Evolutionary conservation across 1,140 invertebrate species (phyloP).

Genomic region (Cepaea nemoralis): DNA sequence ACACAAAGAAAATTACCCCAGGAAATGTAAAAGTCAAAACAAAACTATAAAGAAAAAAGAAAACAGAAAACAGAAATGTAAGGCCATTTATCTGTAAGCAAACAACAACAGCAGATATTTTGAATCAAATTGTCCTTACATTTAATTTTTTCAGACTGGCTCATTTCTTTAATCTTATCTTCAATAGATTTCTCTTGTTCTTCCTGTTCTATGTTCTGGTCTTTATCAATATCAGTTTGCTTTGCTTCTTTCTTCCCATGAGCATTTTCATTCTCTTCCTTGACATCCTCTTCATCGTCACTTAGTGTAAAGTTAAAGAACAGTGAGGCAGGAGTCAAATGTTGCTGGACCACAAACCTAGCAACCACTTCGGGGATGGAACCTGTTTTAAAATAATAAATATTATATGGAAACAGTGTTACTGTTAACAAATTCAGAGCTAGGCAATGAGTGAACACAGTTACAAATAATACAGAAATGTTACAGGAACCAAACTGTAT

Average conservation of each 20-base stretch:
- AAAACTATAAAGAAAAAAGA: too few species aligned
- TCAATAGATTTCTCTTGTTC: slow-evolving; percentile 31
- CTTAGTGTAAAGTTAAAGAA: slow-evolving; percentile 42
- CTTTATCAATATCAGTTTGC: background rate
- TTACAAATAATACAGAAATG: too few species aligned
- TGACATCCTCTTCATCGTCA: background rate
- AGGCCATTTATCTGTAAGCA: too few species aligned
- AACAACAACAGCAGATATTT: too few species aligned
- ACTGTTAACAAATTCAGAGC: too few species aligned
- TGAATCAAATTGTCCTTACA: too few species aligned
- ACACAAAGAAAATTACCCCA: too few species aligned
- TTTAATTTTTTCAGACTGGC: slow-evolving; percentile 22
- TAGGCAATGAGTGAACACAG: too few species aligned
- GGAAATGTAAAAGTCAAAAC: too few species aligned
- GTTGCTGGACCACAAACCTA: slow-evolving; percentile 57
- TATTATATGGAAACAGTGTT: too few species aligned
- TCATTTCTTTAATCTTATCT: slow-evolving; percentile 34
- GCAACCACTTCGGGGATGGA: slow-evolving; percentile 66
- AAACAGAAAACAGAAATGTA: too few species aligned
- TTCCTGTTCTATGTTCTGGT: slow-evolving; percentile 36
- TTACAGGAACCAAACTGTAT: too few species aligned
- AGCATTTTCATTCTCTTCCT: background rate
- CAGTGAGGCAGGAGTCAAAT: slow-evolving; percentile 58
- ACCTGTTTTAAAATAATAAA: slow-evolving; percentile 46
- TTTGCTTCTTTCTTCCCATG: background rate